Base-by-base conservation (phyloP, 2,797 vertebrate genomes). In the Alauda arvensis region DNA sequence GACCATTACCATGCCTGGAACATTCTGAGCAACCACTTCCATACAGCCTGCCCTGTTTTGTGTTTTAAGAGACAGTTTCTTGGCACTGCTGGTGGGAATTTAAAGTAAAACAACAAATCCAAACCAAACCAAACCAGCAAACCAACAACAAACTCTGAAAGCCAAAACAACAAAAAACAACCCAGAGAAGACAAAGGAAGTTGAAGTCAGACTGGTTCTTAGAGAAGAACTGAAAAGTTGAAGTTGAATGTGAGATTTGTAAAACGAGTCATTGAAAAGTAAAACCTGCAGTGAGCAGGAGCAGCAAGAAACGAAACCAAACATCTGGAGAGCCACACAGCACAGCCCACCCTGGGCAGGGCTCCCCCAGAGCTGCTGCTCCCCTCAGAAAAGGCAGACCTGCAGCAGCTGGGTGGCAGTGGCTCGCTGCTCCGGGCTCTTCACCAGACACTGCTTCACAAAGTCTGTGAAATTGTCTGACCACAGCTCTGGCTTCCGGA, bases 351-450 rank as follows among this genome's bases (percentile, higher is more conserved):
- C 31, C 75, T 9, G 60, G 66, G 33, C 61, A 57, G 79, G 60
- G 45, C 43, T 79, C 45, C 57, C 45, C 89, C 71, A 87, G 51
- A 70, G 46, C 19, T 68, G 6, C 25, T 0, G 2, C 3, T 42
- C 31, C 13, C 12, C 24, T 5, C 68, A 52, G 66, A 19, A 63
- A 75, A 83, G 16, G 49, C 91, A 79, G 92, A 98, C 98, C 98
- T 99, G 99, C 53, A 99, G 96, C 42, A 99, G 95, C 57, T 99
- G 98, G 1, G 99, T 99, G 24, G 99, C 98, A 3, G 98, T 98
- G 12, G 98, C 98, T 91, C 99, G 96, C 68, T 97, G 96, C 77
- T 99, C 99, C 0, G 99, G 99, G 94, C 98, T 98, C 93, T 99
- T 99, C 48, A 99, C 97, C 26, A 99, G 97, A 96, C 99, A 99